Percentiles rank a stretch among this genome's conserved stretches.
Evolutionary conservation across 1,140 invertebrate genomes (phyloP).

Genomic region (Theocolax elegans): DNA sequence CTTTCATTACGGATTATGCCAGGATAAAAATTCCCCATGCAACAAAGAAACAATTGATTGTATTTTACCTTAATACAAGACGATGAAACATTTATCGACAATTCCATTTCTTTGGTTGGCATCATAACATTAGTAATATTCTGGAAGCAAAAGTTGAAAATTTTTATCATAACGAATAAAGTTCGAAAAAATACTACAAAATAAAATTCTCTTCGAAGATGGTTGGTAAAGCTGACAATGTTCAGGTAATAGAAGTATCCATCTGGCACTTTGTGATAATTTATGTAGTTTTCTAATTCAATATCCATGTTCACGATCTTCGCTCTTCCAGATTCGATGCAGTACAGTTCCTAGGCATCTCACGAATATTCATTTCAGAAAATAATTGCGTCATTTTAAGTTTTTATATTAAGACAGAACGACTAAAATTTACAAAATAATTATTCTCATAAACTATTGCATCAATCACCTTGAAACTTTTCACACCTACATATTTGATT

Average conservation of each 20-base stretch:
- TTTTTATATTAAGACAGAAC: too few species aligned
- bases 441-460: too few species aligned
- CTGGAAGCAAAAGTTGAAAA: slow-evolving; percentile 20
- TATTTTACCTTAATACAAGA: slow-evolving; percentile 36
- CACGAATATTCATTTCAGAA: background rate
- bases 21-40: too few species aligned
- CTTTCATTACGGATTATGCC: too few species aligned
- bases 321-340: background rate
- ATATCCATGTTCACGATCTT: slow-evolving; percentile 2
- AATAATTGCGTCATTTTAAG: too few species aligned
- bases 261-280: background rate
- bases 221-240: slow-evolving; percentile 2
- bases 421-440: too few species aligned
- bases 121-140: slow-evolving; percentile 28
- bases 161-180: background rate
- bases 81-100: slow-evolving; percentile 9
- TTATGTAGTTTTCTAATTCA: background rate
- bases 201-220: background rate
- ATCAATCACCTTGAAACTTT: too few species aligned
- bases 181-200: background rate
- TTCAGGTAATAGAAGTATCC: background rate
- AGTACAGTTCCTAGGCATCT: background rate
- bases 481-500: too few species aligned
- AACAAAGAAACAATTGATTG: slow-evolving; percentile 3
- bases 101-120: slow-evolving; percentile 30